Evolutionary conservation across 2,113 vertebrate genomes (phyloP), one percentile per base, ranked within the genome.

Genomic region (Pagrus major): DNA sequence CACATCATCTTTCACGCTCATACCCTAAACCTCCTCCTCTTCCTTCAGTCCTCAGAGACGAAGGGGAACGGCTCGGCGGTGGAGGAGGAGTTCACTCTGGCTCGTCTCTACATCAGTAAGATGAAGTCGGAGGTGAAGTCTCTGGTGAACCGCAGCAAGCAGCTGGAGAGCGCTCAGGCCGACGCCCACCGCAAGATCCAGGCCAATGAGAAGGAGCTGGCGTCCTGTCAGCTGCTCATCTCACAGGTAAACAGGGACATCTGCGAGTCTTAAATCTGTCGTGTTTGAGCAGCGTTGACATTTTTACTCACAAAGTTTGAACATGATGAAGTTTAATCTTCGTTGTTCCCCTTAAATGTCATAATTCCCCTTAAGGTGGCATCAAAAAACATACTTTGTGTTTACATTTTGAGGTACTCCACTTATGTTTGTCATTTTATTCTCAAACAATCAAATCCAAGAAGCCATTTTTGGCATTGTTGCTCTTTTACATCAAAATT

Each of bases 81-180:
- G 4, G 97, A 99, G 70, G 97, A 98, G 85, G 96, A 97, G 90
- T 98, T 98, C 92, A 97, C 96, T 39, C 94, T 97, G 91, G 96
- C 96, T 29, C 93, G 96, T 20, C 95, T 99, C 20, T 98, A 96
- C 91, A 96, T 98, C 92, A 97, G 96, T 87, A 97, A 97, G 93
- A 97, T 98, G 96, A 98, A 97, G 76, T 97, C 97, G 0, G 97
- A 99, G 93, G 95, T 98, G 68, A 98, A 98, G 87, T 97, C 97
- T 0, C 91, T 99, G 80, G 95, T 97, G 86, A 98, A 97, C 90
- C 95, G 96, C 27, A 96, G 96, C 94, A 97, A 97, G 75, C 97
- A 97, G 93, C 83, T 98, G 52, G 97, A 99, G 93, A 96, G 94
- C 0, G 88, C 96, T 16, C 96, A 98, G 94, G 91, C 95, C 20